Evolutionary conservation across 2,888 invertebrate genomes (phyloP).

Genomic region (Drosophila colorata): DNA sequence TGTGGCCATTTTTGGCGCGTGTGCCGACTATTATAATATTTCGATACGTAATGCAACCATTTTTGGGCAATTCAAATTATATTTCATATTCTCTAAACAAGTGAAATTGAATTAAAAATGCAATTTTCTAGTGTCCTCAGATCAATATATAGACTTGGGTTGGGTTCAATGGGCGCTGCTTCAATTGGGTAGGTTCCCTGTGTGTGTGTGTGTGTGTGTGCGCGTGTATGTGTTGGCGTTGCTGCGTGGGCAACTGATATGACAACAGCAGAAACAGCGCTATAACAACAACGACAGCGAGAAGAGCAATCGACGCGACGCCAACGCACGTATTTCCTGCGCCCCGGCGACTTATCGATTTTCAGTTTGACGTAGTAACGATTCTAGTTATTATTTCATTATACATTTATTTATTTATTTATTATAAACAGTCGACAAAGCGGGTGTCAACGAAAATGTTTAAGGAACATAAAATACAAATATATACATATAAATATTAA

Average conservation of each 20-base stretch:
- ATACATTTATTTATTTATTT: too few relatives aligned
- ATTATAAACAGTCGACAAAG: too few relatives aligned
- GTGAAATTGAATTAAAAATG: conserved; percentile 53
- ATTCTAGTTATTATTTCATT: conserved; percentile 43
- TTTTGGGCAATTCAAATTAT: conserved; percentile 28
- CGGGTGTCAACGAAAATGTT: too few relatives aligned
- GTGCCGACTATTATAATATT: conserved; percentile 12
- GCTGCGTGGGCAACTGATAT: conserved; percentile 57
- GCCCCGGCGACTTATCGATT: conserved; percentile 55
- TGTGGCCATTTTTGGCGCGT: conserved; percentile 22
- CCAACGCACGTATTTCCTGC: conserved; percentile 59
- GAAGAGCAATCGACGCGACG: conserved; percentile 35
- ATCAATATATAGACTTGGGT: conserved; percentile 10
- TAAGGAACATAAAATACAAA: too few relatives aligned
- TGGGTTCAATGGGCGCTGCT: conserved; percentile 31
- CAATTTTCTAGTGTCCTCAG: conserved; percentile 28
- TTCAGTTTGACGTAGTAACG: conserved; percentile 58
- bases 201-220: conserved; percentile 8
- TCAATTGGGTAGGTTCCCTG: conserved; percentile 15
- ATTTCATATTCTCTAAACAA: conserved; percentile 26
- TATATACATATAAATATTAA: too few relatives aligned
- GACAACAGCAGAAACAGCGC: conserved; percentile 16
- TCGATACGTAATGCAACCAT: conserved; percentile 7
- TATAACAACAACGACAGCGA: too few relatives aligned
- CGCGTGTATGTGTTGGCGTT: conserved; percentile 14